Percentiles rank a stretch among this genome's conserved stretches.
phyloP scores from a whole-genome alignment of 2,113 vertebrate genomes.

The Rhinogobius similis region DNA sequence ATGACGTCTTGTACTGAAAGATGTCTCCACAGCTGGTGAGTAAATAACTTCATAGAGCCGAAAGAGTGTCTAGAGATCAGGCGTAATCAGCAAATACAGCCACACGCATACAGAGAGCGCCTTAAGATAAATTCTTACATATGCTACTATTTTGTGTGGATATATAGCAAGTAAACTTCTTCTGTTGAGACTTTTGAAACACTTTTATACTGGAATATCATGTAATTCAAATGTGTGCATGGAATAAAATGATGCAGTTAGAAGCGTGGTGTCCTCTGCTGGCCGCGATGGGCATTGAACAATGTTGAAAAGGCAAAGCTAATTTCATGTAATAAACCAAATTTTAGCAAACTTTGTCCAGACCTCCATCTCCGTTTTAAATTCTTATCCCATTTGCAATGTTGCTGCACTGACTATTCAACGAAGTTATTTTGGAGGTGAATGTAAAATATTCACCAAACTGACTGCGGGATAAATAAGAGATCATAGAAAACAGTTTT shows the following conservation, averaged over 20 bases:
- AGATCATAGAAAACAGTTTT: slow-evolving; percentile 15
- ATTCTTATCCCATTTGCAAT: background rate
- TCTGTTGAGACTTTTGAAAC: background rate
- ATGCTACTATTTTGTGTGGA: background rate
- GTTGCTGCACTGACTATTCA: background rate
- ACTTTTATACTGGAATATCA: too few relatives aligned
- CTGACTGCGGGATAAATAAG: slow-evolving; percentile 11
- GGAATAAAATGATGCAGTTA: too few relatives aligned
- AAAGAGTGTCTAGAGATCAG: background rate
- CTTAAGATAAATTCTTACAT: background rate
- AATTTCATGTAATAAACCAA: background rate
- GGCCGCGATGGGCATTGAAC: too few relatives aligned
- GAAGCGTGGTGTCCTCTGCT: too few relatives aligned
- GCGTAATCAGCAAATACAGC: slow-evolving; percentile 5
- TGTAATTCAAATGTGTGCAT: too few relatives aligned
- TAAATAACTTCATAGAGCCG: background rate
- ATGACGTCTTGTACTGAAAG: background rate
- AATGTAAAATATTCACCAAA: background rate
- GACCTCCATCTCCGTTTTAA: background rate
- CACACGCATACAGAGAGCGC: background rate
- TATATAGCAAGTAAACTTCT: background rate
- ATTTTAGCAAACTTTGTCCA: background rate
- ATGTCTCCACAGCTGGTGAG: slow-evolving; percentile 7
- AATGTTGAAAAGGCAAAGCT: too few relatives aligned
- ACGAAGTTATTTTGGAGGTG: background rate